These are phyloP conservation scores for Anorthoa munda DNA, from an alignment of 2,888 invertebrate genomes.

Conservation along the genomic window DNA sequence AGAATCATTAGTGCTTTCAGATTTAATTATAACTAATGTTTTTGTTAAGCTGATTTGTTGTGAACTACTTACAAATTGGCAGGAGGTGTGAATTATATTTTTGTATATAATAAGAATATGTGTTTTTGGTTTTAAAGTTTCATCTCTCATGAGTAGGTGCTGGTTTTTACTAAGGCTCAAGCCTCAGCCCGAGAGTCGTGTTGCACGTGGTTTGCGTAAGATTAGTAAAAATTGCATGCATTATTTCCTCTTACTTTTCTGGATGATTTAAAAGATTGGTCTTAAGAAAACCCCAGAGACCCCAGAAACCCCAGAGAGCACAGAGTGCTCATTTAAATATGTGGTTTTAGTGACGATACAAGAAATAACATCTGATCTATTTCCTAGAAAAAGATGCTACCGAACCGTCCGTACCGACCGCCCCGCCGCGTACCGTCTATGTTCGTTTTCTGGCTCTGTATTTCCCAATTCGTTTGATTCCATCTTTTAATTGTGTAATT, in stretches of 20 bases:
- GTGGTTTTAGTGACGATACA: not conserved
- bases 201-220: not conserved
- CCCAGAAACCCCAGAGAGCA: not conserved
- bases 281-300: not conserved
- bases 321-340: not conserved
- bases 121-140: not conserved
- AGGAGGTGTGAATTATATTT: slow-evolving; percentile 11
- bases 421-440: no score
- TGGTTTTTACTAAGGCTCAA: not conserved
- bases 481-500: slow-evolving; percentile 13
- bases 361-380: not conserved
- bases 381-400: slow-evolving; percentile 1
- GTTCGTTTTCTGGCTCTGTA: not conserved
- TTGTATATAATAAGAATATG: no score
- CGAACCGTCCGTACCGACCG: no score
- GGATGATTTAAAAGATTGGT: not conserved
- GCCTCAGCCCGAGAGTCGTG: no score
- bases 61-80: not conserved
- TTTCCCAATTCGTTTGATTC: slow-evolving; percentile 6
- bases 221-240: not conserved
- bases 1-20: slow-evolving; percentile 13
- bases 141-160: not conserved
- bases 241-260: not conserved
- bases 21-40: slow-evolving; percentile 27
- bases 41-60: slow-evolving; percentile 2